A percentile compares a stretch with the other conserved stretches of the same genome.
Conservation (phyloP, 2,797 vertebrate species). For the Myotis pilosus region DNA sequence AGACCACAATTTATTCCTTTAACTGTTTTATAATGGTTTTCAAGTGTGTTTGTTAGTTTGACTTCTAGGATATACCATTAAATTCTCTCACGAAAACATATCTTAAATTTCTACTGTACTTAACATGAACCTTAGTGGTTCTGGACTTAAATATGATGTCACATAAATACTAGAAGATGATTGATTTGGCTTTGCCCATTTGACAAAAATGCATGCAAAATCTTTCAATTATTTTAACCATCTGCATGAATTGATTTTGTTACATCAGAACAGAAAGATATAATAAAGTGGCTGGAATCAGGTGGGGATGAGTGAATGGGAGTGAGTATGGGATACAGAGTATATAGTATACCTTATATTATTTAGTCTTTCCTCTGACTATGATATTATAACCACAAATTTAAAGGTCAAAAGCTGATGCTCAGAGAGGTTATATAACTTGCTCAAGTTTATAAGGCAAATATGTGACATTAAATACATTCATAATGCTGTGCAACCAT, state of each 20-base stretch:
- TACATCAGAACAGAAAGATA: not conserved
- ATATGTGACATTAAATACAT: not conserved
- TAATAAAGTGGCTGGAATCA: not conserved
- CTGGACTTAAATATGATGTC: not conserved
- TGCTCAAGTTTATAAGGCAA: not conserved
- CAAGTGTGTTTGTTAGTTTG: not conserved
- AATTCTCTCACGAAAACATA: not conserved
- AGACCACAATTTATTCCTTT: not conserved
- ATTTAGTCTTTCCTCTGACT: not conserved
- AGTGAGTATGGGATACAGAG: not conserved
- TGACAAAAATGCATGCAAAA: constrained; percentile 12
- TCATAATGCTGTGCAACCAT: not conserved
- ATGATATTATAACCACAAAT: not conserved
- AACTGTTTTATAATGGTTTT: not conserved
- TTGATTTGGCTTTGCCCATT: not conserved
- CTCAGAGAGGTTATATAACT: not conserved
- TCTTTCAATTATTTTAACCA: not conserved
- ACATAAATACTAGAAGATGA: not conserved
- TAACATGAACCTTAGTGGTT: not conserved
- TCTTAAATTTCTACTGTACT: not conserved
- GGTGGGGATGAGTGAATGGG: not conserved
- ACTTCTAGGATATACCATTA: not conserved
- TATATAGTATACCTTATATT: not conserved
- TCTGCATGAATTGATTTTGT: not conserved
- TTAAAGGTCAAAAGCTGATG: not conserved